Conservation (phyloP, 2,888 invertebrate genomes). For the Andrena hattorfiana region DNA sequence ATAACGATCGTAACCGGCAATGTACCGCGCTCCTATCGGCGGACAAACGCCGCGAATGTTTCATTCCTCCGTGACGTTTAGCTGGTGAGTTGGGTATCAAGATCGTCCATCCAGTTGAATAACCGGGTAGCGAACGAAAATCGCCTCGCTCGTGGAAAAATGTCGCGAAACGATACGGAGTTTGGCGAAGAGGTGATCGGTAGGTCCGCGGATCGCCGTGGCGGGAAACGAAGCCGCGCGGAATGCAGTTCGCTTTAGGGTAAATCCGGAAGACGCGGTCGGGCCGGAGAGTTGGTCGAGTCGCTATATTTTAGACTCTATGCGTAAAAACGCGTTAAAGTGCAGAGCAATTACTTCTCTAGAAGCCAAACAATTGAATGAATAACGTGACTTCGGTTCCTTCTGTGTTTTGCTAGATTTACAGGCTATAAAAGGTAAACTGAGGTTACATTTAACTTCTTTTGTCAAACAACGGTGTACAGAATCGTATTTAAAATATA, state of each 20-base stretch:
- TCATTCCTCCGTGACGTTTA: slow-evolving; percentile 74
- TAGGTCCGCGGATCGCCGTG: neutral
- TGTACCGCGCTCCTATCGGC: slow-evolving; percentile 63
- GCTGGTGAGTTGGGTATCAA: slow-evolving; percentile 71
- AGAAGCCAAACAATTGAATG: no score
- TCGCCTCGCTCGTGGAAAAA: slow-evolving; percentile 53
- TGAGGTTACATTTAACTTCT: no score
- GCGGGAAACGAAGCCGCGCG: slow-evolving; percentile 5
- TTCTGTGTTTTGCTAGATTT: no score
- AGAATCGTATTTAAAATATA: no score
- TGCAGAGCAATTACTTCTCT: no score
- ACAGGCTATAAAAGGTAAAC: no score
- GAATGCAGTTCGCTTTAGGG: slow-evolving; percentile 47
- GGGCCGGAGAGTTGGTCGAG: no score
- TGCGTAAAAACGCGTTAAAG: no score
- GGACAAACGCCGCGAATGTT: slow-evolving; percentile 66
- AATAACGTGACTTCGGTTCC: no score
- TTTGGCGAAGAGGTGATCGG: neutral
- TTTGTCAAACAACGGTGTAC: no score
- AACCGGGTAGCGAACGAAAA: slow-evolving; percentile 75
- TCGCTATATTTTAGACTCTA: no score
- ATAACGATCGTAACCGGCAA: slow-evolving; percentile 59
- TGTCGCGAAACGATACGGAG: slow-evolving; percentile 25
- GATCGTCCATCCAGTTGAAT: slow-evolving; percentile 75
- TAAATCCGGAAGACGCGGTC: no score